A percentile compares a stretch with the other conserved stretches of the same genome.
phyloP scores from a whole-genome alignment of 2,888 invertebrate species.

The Agrotis ipsilon region DNA sequence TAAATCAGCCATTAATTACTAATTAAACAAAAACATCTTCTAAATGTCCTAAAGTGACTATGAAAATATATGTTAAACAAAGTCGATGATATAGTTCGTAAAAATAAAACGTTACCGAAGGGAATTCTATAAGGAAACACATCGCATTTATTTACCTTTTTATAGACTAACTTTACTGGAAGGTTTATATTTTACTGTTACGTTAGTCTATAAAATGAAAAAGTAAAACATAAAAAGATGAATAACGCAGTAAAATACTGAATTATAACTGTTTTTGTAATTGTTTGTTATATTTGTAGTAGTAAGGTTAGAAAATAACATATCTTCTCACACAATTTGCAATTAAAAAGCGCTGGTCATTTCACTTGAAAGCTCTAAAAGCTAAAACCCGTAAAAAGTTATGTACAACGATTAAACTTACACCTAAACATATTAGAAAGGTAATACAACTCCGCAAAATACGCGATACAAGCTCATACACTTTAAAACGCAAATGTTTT shows the following conservation, averaged over 20 bases:
- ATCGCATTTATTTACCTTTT: slow-evolving; percentile 24
- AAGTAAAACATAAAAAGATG: neutral
- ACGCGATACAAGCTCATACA: neutral
- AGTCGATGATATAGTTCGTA: neutral
- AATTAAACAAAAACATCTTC: neutral
- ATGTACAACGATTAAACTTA: slow-evolving; percentile 35
- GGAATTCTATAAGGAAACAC: neutral
- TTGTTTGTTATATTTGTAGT: neutral
- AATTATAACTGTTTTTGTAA: neutral
- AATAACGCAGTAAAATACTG: neutral
- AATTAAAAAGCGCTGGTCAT: slow-evolving; percentile 4
- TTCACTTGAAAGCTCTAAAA: slow-evolving; percentile 26
- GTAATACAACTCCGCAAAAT: slow-evolving; percentile 3
- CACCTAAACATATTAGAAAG: slow-evolving; percentile 23
- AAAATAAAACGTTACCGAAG: slow-evolving; percentile 3
- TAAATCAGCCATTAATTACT: too few species aligned
- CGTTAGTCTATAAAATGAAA: slow-evolving; percentile 11
- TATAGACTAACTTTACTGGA: slow-evolving; percentile 16
- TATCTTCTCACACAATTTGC: neutral
- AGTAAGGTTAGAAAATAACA: neutral
- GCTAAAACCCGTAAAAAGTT: slow-evolving; percentile 21
- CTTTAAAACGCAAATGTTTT: neutral
- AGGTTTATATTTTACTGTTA: slow-evolving; percentile 13
- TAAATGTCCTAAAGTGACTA: neutral
- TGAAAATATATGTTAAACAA: too few species aligned